Percentiles rank a stretch among this genome's conserved stretches.
Conservation (phyloP, 2,888 invertebrate genomes). For the Actias luna region DNA sequence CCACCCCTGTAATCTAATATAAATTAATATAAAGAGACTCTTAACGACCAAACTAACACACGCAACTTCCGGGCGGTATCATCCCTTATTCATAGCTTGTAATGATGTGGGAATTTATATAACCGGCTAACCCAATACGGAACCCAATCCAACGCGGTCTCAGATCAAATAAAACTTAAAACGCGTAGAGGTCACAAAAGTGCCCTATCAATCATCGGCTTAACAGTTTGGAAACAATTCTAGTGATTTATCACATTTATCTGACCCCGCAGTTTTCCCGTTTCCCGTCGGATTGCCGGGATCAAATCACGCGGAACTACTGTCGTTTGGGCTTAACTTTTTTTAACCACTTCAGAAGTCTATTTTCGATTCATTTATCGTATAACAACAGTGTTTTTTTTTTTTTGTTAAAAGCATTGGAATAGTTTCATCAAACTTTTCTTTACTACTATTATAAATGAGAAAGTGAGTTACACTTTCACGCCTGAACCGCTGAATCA, state of each 20-base stretch:
- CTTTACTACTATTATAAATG: too few species aligned
- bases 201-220: conserved; percentile 8
- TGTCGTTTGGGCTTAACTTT: background rate
- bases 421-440: too few species aligned
- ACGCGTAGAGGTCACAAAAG: conserved; percentile 6
- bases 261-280: conserved; percentile 1
- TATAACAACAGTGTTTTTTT: too few species aligned
- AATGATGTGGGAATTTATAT: background rate
- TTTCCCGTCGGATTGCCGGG: background rate
- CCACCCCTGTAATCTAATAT: too few species aligned
- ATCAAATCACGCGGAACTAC: background rate
- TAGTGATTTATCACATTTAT: conserved; percentile 6
- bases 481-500: too few species aligned
- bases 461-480: too few species aligned
- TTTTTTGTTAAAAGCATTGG: too few species aligned
- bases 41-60: too few species aligned
- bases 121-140: background rate
- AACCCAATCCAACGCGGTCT: background rate
- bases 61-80: background rate
- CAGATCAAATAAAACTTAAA: conserved; percentile 3
- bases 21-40: too few species aligned
- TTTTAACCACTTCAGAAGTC: background rate
- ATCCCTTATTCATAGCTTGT: background rate
- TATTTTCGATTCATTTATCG: background rate
- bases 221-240: conserved; percentile 11